Evolutionary conservation across 2,888 invertebrate genomes (phyloP), one percentile per base, ranked within the genome.

Genomic region (Meganola albula): DNA sequence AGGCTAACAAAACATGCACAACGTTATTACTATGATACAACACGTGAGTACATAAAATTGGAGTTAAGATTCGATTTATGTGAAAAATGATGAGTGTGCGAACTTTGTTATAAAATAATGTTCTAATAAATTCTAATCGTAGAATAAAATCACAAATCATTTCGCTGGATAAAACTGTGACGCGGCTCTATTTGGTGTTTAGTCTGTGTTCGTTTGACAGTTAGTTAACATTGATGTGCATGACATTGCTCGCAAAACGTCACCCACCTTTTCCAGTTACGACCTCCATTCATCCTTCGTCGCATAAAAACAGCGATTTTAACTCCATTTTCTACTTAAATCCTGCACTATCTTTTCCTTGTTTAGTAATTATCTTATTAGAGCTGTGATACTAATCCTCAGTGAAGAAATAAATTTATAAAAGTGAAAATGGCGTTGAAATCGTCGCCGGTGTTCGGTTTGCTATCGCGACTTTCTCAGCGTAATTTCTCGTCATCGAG

Each of bases 261-360:
- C n/a, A n/a, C n/a, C n/a, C 53, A 53, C 48, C 31, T 35, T 44
- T 27, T 18, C 38, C 26, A 47, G 27, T 52, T 59, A 53, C 79
- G 82, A 82, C 82, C 82, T 83, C 82, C 82, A 82, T 80, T 84
- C 79, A 83, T 83, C 84, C 82, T 85, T 79, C 71, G 62, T 45
- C 31, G 48, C 41, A 41, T 44, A 42, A 42, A 53, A 53, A 57
- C 57, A 44, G 36, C 44, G 67, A 64, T 64, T 74, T 70, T 69
- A 72, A 58, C 59, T 53, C 47, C 58, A 68, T 73, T 75, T 72
- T 68, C 60, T 63, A 59, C 37, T 20, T 56, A 57, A 63, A 52
- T 47, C 35, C 48, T 46, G 36, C 16, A 40, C 54, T 48, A 47
- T 53, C 59, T 63, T 37, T 25, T 2, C 23, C 40, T 41, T 57